Evolutionary conservation across 1,140 invertebrate species (phyloP), one percentile per base, ranked within the genome.

Genomic region (Hyles vespertilio): DNA sequence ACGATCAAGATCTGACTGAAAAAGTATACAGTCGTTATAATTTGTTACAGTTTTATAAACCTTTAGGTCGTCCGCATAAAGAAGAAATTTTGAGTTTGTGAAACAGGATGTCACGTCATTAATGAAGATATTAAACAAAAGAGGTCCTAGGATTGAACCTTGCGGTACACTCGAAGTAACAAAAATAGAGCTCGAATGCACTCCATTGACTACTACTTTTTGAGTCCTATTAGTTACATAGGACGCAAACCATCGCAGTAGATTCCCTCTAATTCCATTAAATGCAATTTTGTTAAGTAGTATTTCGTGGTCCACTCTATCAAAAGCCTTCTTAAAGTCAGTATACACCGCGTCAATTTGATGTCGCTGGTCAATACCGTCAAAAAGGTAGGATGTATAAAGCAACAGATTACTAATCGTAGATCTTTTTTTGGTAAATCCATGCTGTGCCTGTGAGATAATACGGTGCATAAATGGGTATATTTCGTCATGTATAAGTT

Each of bases 61-160:
- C 58, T 73, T 77, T 5, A 75, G 50, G 40, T 70, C 72, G 55
- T 72, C 78, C 5, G 77, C 75, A 44, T 70, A 84, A 0, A 75
- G 33, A 5, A 80, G 43, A 33, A 70, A 59, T 8, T 66, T 60
- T 44, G 51, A 60, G 44, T 66, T 32, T 33, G 50, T 32, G 44
- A 81, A 77, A 51, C 59, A 59, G 0, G 9, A 22, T 22, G 43
- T 5, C 45, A 74, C 33, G 58, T 78, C 72, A 58, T 77, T 73
- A 7, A 78, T 69, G 55, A 67, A 76, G 7, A 74, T 3, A 10
- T 69, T 48, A 64, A 75, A 77, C 4, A 78, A 52, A 1, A 77
- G 40, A 8, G 72, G 74, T 2, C 69, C 71, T 3, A 74, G 32
- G 10, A 74, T 70, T 32, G 65, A 76, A 2, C 65, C 72, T 49